These are phyloP conservation scores for Tinamus major DNA, from an alignment of 2,797 vertebrate genomes.

Conservation along the genomic window DNA sequence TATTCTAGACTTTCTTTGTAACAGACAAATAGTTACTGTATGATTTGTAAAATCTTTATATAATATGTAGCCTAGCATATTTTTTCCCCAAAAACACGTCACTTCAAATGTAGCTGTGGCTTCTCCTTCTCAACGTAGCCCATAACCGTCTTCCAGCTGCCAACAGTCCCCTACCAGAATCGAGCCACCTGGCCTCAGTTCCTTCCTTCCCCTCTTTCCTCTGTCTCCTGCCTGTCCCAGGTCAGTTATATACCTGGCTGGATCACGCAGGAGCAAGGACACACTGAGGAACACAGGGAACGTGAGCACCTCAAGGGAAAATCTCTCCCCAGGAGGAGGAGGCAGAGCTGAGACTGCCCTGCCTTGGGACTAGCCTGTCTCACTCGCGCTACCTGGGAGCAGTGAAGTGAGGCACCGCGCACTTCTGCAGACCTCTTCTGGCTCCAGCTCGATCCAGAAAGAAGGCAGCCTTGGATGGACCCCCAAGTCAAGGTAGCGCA, in stretches of 20 bases:
- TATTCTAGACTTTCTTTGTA: not conserved
- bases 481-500: not conserved
- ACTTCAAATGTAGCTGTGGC: not conserved
- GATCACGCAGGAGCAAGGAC: not conserved
- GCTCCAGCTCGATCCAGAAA: not conserved
- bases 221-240: not conserved
- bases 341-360: not conserved
- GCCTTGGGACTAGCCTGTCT: not conserved
- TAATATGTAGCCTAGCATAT: not conserved
- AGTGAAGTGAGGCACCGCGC: rapidly evolving
- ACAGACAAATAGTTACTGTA: not conserved
- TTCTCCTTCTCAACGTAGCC: not conserved
- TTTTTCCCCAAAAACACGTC: not conserved
- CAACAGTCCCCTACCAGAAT: not conserved
- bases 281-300: not conserved
- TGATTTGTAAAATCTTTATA: not conserved
- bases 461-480: not conserved
- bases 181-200: not conserved
- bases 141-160: not conserved
- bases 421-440: not conserved
- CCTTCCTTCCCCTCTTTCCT: not conserved
- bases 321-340: not conserved
- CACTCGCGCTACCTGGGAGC: too few relatives aligned
- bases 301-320: not conserved
- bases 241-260: not conserved